A percentile compares a stretch with the other conserved stretches of the same genome.
Conservation (phyloP, 1,140 invertebrate genomes). For the Calephelis virginiensis region DNA sequence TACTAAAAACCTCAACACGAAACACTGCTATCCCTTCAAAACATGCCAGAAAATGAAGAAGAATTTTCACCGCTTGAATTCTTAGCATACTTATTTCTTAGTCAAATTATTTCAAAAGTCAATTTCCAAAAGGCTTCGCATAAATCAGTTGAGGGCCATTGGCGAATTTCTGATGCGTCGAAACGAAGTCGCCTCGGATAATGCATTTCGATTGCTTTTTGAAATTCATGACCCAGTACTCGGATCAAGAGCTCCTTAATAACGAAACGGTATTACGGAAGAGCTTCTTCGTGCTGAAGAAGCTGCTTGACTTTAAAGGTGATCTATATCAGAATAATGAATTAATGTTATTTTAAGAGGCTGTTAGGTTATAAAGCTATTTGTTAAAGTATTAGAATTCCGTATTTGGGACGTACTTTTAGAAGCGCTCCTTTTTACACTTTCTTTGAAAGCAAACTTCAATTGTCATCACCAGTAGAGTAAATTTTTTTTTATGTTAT, state of each 20-base stretch:
- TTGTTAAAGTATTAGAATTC: no score
- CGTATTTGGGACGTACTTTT: no score
- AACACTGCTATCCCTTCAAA: no score
- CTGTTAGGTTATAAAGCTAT: no score
- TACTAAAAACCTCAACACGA: no score
- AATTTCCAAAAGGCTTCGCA: conserved; percentile 3
- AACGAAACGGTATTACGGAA: background rate
- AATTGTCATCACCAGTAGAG: no score
- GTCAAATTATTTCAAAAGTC: conserved; percentile 10
- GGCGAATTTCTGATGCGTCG: conserved; percentile 5
- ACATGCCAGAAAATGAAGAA: background rate
- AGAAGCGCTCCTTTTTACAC: no score
- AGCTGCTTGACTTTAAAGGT: conserved; percentile 5
- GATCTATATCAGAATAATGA: background rate
- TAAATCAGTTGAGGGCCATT: conserved; percentile 6
- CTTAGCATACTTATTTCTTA: conserved; percentile 1
- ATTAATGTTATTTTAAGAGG: background rate
- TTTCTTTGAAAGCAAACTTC: no score
- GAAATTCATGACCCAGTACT: conserved; percentile 17
- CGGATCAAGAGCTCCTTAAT: conserved; percentile 5
- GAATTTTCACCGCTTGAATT: background rate
- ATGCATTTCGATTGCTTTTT: conserved; percentile 18
- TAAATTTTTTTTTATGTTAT: no score
- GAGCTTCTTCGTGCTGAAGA: conserved; percentile 8
- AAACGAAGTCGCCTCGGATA: conserved; percentile 12